These are phyloP conservation scores for Ctenopoma multispine DNA, from an alignment of 2,797 vertebrate species.

Conservation along the genomic window DNA sequence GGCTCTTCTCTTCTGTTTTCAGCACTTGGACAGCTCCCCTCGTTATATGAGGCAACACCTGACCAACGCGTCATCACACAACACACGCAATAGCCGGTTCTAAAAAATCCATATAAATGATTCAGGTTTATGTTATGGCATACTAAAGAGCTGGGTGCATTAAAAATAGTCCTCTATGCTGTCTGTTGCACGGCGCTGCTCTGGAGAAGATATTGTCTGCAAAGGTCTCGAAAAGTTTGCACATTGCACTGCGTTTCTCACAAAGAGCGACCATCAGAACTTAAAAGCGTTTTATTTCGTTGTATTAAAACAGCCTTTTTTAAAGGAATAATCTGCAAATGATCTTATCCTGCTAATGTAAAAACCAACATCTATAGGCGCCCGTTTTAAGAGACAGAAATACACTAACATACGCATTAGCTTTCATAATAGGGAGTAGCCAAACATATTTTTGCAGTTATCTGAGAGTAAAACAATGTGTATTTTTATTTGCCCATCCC, in stretches of 20 bases:
- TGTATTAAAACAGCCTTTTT: neutral
- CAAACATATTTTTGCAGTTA: neutral
- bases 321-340: neutral
- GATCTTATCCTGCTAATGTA: neutral
- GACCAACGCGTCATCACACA: conserved; percentile 82
- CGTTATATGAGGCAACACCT: conserved; percentile 85
- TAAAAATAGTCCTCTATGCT: conserved; percentile 66
- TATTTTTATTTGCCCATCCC: too few species aligned
- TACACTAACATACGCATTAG: neutral
- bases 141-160: conserved; percentile 45
- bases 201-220: conserved; percentile 15
- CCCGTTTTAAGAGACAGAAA: neutral
- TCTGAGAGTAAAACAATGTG: neutral
- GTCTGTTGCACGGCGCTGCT: conserved; percentile 44
- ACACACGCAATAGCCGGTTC: conserved; percentile 74
- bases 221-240: conserved; percentile 17
- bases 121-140: conserved; percentile 75
- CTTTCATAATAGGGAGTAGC: neutral
- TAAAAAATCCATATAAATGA: conserved; percentile 75
- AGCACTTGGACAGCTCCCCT: conserved; percentile 86
- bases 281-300: too few species aligned
- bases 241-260: neutral
- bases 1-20: conserved; percentile 80
- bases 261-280: neutral
- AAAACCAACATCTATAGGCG: neutral